Evolutionary conservation across 1,140 invertebrate species (phyloP).

Genomic region (Tenebrio molitor): DNA sequence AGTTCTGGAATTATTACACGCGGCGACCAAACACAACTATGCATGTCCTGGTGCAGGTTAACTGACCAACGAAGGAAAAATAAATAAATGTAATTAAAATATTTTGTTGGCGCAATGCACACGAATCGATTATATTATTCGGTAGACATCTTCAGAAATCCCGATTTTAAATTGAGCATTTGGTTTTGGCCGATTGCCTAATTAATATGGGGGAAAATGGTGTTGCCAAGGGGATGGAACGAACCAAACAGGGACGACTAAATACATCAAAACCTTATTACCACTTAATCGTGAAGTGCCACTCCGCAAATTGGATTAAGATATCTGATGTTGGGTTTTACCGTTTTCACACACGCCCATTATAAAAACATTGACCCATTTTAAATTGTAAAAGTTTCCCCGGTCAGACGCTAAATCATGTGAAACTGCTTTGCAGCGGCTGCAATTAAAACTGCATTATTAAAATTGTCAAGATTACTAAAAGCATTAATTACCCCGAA

Average conservation of each 20-base stretch:
- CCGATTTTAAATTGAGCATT: constrained; percentile 8
- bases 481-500: constrained; percentile 33
- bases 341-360: constrained; percentile 12
- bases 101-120: neutral
- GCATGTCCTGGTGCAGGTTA: neutral
- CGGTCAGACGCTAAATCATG: constrained; percentile 8
- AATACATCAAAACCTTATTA: constrained; percentile 19
- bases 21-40: neutral
- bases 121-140: neutral
- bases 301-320: constrained; percentile 21
- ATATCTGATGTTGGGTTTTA: constrained; percentile 22
- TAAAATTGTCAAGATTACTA: constrained; percentile 42
- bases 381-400: constrained; percentile 21
- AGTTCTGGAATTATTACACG: neutral
- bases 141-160: neutral
- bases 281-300: constrained; percentile 17
- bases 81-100: neutral
- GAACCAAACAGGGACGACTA: neutral
- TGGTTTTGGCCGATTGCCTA: constrained; percentile 15
- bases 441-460: constrained; percentile 44
- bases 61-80: neutral
- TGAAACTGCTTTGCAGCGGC: constrained; percentile 11
- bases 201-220: constrained; percentile 9
- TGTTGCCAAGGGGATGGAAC: neutral
- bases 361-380: constrained; percentile 17